A percentile compares a stretch with the other conserved stretches of the same genome.
Conservation (phyloP, 1,140 invertebrate genomes). For the Drosophila micromelanica region DNA sequence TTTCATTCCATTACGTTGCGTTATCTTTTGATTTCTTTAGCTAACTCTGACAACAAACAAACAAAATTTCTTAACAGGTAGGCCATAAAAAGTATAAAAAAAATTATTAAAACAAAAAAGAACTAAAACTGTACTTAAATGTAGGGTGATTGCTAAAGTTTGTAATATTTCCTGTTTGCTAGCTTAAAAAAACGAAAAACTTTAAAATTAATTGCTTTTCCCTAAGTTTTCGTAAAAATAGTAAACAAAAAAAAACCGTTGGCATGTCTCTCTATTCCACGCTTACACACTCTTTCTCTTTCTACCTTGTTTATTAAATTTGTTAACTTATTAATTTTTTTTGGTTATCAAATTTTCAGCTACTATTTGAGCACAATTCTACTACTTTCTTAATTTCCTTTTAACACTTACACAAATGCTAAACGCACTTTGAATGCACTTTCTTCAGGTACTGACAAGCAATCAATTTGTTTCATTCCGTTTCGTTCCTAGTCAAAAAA, state of each 20-base stretch:
- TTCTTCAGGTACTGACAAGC: conserved; percentile 13
- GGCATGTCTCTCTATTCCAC: conserved; percentile 35
- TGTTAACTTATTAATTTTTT: background rate
- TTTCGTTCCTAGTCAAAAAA: background rate
- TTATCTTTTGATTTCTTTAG: conserved; percentile 49
- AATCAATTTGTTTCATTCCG: conserved; percentile 3
- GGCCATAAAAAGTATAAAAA: conserved; percentile 7
- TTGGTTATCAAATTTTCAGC: background rate
- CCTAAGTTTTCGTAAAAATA: conserved; percentile 6
- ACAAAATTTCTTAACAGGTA: conserved; percentile 43
- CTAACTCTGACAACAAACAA: conserved; percentile 33
- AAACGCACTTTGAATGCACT: conserved; percentile 15
- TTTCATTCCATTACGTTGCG: conserved; percentile 44
- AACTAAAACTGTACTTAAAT: conserved; percentile 30
- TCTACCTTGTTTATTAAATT: background rate
- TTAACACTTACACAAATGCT: conserved; percentile 31
- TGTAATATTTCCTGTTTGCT: conserved; percentile 17
- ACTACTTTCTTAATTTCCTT: background rate
- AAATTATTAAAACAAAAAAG: background rate
- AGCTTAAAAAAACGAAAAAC: conserved; percentile 2
- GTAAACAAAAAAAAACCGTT: conserved; percentile 13
- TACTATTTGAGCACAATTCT: background rate
- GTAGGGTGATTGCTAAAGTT: conserved; percentile 36
- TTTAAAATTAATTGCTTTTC: conserved; percentile 2
- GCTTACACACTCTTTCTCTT: background rate